Evolutionary conservation across 1,140 invertebrate species (phyloP).

Genomic region (Leptoteleia sp.): DNA sequence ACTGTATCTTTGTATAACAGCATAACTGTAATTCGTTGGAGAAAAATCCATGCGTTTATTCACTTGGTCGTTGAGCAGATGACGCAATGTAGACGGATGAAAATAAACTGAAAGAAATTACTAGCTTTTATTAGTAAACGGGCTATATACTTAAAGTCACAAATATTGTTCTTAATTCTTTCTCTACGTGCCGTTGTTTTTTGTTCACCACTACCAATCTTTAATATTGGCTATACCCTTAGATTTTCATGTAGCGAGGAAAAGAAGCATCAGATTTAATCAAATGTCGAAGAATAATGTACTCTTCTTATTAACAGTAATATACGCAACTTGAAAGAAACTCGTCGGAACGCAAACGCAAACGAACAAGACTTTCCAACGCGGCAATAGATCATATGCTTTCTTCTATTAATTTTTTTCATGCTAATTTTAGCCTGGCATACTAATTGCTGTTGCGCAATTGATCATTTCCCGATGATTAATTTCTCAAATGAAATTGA

Average conservation of each 20-base stretch:
- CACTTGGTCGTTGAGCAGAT: slow-evolving; percentile 6
- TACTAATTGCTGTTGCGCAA: slow-evolving; percentile 1
- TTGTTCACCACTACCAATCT: too few species aligned
- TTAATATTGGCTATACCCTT: too few species aligned
- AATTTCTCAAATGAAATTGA: too few species aligned
- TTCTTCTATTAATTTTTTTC: slow-evolving; percentile 16
- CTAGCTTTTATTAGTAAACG: too few species aligned
- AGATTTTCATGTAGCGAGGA: slow-evolving; percentile 5
- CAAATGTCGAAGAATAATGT: slow-evolving; percentile 22
- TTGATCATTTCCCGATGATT: neutral
- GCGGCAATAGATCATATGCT: slow-evolving; percentile 4
- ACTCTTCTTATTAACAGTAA: slow-evolving; percentile 6
- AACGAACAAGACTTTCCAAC: neutral
- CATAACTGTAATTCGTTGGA: slow-evolving; percentile 8
- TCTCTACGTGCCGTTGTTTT: too few species aligned
- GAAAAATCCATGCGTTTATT: slow-evolving; percentile 3
- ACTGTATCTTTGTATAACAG: slow-evolving; percentile 24
- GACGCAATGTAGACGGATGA: slow-evolving; percentile 14
- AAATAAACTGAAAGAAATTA: too few species aligned
- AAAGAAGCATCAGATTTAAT: slow-evolving; percentile 12
- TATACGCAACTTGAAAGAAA: slow-evolving; percentile 2
- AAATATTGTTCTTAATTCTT: too few species aligned
- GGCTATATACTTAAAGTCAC: too few species aligned
- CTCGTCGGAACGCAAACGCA: slow-evolving; percentile 1
- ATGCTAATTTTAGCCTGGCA: slow-evolving; percentile 18